phyloP scores from a whole-genome alignment of 2,888 invertebrate genomes.

The Empis livida region DNA sequence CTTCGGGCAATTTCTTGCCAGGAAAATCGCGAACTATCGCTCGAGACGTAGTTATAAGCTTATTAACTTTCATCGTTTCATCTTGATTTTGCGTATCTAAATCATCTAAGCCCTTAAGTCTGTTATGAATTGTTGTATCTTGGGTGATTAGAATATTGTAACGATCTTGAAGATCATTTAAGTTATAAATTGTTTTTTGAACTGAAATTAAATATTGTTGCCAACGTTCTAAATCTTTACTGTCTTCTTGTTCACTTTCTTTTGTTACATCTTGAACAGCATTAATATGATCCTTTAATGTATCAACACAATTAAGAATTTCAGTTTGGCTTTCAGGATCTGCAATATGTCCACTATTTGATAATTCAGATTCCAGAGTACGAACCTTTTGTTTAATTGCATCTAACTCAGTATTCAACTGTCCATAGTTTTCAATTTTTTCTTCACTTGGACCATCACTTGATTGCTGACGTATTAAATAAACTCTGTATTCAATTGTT shows the following conservation, averaged over 20 bases:
- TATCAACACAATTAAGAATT: slow-evolving; percentile 44
- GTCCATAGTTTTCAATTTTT: slow-evolving; percentile 45
- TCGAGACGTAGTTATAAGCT: slow-evolving; percentile 49
- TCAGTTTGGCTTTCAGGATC: slow-evolving; percentile 38
- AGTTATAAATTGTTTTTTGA: slow-evolving; percentile 32
- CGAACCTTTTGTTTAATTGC: slow-evolving; percentile 53
- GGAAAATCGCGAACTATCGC: slow-evolving; percentile 55
- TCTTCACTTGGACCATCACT: slow-evolving; percentile 46
- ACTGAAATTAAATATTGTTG: slow-evolving; percentile 53
- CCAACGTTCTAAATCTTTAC: slow-evolving; percentile 54
- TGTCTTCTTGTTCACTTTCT: slow-evolving; percentile 43
- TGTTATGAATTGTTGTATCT: slow-evolving; percentile 52
- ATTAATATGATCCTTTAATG: slow-evolving; percentile 51
- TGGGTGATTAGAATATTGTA: slow-evolving; percentile 27
- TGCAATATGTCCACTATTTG: slow-evolving; percentile 27
- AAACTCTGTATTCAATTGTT: slow-evolving; percentile 69
- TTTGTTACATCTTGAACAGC: slow-evolving; percentile 56
- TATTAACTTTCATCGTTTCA: slow-evolving; percentile 45
- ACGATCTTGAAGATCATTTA: slow-evolving; percentile 25
- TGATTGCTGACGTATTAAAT: slow-evolving; percentile 44
- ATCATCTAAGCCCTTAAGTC: slow-evolving; percentile 55
- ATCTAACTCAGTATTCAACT: slow-evolving; percentile 50
- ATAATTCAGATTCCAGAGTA: slow-evolving; percentile 46
- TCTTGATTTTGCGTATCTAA: slow-evolving; percentile 54
- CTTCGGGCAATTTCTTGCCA: slow-evolving; percentile 50